These are phyloP conservation scores for Melanocharis versteri DNA, from an alignment of 2,113 vertebrate genomes.

Conservation along the genomic window DNA sequence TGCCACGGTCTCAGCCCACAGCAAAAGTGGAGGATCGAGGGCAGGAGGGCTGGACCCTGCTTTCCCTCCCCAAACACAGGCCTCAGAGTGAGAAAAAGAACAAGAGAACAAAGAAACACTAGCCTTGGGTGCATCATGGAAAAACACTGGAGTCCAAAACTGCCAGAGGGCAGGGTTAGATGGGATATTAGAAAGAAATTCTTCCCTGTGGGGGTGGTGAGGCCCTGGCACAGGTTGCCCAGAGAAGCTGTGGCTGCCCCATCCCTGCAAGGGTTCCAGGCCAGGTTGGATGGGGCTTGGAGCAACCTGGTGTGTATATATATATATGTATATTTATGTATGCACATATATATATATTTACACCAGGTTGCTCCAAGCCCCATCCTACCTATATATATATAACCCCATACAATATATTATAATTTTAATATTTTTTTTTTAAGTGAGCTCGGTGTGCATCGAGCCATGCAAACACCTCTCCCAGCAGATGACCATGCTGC, in stretches of 20 bases:
- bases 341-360: rapidly evolving
- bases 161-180: not conserved
- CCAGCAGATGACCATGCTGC: not conserved
- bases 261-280: not conserved
- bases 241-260: not conserved
- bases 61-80: not conserved
- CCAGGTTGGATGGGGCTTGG: not conserved
- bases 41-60: not conserved
- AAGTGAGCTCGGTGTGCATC: not conserved
- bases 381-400: no score
- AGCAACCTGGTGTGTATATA: no score
- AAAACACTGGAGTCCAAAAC: not conserved
- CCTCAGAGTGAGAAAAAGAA: rapidly evolving
- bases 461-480: not conserved
- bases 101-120: not conserved
- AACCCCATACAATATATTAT: no score
- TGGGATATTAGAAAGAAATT: not conserved
- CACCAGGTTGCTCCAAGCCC: no score
- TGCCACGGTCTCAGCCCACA: rapidly evolving
- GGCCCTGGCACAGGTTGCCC: not conserved
- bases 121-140: not conserved
- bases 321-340: no score
- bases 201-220: not conserved
- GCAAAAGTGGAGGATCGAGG: rapidly evolving
- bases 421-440: no score